Percentiles rank a stretch among this genome's conserved stretches.
phyloP scores from a whole-genome alignment of 1,140 invertebrate species.

The Megathymus violae region DNA sequence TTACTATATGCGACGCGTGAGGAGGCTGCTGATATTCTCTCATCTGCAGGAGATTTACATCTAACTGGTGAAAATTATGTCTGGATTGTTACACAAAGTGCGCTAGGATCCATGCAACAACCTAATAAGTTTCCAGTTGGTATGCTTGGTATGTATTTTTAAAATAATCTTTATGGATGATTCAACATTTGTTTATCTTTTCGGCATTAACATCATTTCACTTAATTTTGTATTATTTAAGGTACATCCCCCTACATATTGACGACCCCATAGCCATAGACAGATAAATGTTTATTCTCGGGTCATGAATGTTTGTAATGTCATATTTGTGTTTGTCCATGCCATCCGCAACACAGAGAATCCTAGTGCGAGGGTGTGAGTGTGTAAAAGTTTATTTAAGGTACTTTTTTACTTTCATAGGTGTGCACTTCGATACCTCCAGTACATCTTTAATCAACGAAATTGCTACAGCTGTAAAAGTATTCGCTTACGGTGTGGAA shows the following conservation, averaged over 20 bases:
- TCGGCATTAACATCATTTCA: too few relatives aligned
- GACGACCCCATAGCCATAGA: too few relatives aligned
- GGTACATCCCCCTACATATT: too few relatives aligned
- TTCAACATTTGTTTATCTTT: too few relatives aligned
- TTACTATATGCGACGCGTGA: constrained; percentile 95
- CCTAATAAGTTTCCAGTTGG: constrained; percentile 94
- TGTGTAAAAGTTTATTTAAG: too few relatives aligned
- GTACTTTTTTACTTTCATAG: constrained; percentile 83
- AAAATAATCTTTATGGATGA: too few relatives aligned
- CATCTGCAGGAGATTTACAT: constrained; percentile 91
- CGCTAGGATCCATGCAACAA: constrained; percentile 89
- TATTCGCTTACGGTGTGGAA: constrained; percentile 95
- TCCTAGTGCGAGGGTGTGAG: too few relatives aligned
- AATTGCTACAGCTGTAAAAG: constrained; percentile 94
- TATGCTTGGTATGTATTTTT: constrained; percentile 93
- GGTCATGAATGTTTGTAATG: too few relatives aligned
- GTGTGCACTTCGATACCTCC: constrained; percentile 96
- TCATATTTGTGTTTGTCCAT: too few relatives aligned
- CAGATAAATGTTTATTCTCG: too few relatives aligned
- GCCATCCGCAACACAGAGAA: too few relatives aligned
- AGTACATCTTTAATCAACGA: constrained; percentile 91
- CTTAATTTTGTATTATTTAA: too few relatives aligned
- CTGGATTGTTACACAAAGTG: constrained; percentile 98
- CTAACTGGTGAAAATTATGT: constrained; percentile 97
- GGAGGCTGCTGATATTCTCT: constrained; percentile 93